Evolutionary conservation across 1,140 invertebrate genomes (phyloP).

Genomic region (Sminthurinus signatus): DNA sequence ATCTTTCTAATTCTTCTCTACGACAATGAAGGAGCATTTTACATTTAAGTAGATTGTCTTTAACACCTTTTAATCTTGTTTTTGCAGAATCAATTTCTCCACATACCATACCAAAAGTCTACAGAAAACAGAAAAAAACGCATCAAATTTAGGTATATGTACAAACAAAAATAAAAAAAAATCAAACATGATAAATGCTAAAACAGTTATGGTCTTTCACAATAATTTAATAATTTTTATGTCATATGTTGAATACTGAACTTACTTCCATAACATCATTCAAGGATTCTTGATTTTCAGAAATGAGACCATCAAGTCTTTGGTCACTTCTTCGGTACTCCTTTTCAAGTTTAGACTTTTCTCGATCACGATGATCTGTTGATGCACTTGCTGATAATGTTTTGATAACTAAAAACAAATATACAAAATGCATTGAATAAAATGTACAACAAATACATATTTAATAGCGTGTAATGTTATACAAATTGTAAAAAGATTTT

Average conservation of each 20-base stretch:
- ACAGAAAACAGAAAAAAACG: slow-evolving; percentile 18
- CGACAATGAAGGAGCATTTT: slow-evolving; percentile 83
- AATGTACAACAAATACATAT: no score
- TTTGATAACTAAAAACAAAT: slow-evolving; percentile 60
- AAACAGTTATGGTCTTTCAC: background rate
- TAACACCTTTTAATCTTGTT: slow-evolving; percentile 72
- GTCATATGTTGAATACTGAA: slow-evolving; percentile 6
- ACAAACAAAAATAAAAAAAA: background rate
- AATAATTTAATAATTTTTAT: background rate
- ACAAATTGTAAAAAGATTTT: no score
- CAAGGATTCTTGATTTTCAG: slow-evolving; percentile 78
- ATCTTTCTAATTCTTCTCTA: slow-evolving; percentile 84
- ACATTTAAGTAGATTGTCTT: slow-evolving; percentile 82
- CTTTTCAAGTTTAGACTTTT: slow-evolving; percentile 86
- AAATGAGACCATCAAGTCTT: slow-evolving; percentile 78
- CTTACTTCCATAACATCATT: slow-evolving; percentile 72
- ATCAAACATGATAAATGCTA: background rate
- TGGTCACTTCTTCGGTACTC: slow-evolving; percentile 88
- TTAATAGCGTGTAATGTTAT: no score
- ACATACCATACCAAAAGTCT: slow-evolving; percentile 77
- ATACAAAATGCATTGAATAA: slow-evolving; percentile 43
- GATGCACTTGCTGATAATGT: slow-evolving; percentile 87
- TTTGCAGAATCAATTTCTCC: slow-evolving; percentile 68
- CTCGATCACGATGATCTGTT: slow-evolving; percentile 87
- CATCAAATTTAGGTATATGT: no score